Evolutionary conservation across 1,140 invertebrate species (phyloP), one percentile per base, ranked within the genome.

Genomic region (Solenopsis fugax): DNA sequence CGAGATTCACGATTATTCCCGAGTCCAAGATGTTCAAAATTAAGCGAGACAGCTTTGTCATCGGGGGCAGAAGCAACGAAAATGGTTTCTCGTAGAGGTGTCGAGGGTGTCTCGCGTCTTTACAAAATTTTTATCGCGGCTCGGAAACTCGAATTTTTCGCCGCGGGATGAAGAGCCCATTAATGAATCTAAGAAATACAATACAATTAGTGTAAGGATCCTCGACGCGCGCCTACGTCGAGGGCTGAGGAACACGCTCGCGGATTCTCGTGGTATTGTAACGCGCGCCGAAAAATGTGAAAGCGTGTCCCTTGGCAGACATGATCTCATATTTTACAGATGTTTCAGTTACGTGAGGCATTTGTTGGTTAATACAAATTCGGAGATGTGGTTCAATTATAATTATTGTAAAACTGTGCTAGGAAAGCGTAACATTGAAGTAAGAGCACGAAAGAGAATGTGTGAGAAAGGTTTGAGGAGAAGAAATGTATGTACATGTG

Each of bases 311-410:
- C 88, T 87, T 65, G 77, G 85, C 56, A 88, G 72, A 90, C 48
- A 89, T 92, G 91, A 92, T 92, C 91, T 92, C 91, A 92, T 90
- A 89, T 82, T 80, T 89, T 92, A 85, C 87, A 88, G 67, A 88
- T 75, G 82, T 91, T 87, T 87, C 78, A 62, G 80, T 88, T 77
- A 80, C 76, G 89, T 71, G 56, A 76, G 54, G 56, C 77, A 86
- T 78, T 84, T 88, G 81, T 89, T 89, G 69, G 78, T 89, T 89
- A 89, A 90, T 86, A 81, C 41, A 65, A 85, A 86, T 64, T 82
- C 48, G 86, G 37, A 73, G 24, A 69, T 45, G 16, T 48, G 45
- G 75, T 86, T 86, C 64, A 69, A 86, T 86, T 81, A 50, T 69
- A 86, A 86, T 62, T 81, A 86, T 58, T 69, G 58, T 86, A 69